These are phyloP conservation scores for Poeciliopsis turneri DNA, from an alignment of 2,797 vertebrate genomes.

Conservation along the genomic window DNA sequence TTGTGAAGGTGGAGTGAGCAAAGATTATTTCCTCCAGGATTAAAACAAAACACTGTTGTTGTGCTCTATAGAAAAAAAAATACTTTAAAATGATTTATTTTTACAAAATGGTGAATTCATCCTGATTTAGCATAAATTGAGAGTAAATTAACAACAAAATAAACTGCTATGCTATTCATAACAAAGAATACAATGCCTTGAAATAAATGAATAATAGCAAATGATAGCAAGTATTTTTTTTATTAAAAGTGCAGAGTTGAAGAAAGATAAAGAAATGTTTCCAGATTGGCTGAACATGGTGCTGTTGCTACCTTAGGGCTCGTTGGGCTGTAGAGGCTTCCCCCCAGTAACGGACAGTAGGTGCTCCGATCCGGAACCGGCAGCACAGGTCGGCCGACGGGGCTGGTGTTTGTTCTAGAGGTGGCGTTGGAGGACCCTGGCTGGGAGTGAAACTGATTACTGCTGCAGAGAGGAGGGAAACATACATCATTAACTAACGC, in stretches of 20 bases:
- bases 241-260: background rate
- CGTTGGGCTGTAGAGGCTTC: constrained; percentile 81
- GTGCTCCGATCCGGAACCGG: constrained; percentile 75
- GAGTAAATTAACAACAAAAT: background rate
- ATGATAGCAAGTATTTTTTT: background rate
- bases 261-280: background rate
- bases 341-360: constrained; percentile 74
- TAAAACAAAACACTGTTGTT: background rate
- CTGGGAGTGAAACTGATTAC: constrained; percentile 73
- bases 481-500: too few species aligned
- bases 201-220: background rate
- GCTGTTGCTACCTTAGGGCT: constrained; percentile 67
- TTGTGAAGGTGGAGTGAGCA: background rate
- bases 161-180: background rate
- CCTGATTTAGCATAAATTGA: background rate
- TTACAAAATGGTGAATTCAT: background rate
- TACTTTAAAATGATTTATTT: background rate
- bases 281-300: background rate
- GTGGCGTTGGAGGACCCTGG: constrained; percentile 69
- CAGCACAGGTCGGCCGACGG: constrained; percentile 74
- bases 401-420: constrained; percentile 59
- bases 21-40: background rate
- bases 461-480: constrained; percentile 41
- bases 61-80: background rate
- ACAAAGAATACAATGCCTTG: background rate